These are phyloP conservation scores for Diachrysia chrysitis DNA, from an alignment of 2,888 invertebrate genomes.

Conservation along the genomic window DNA sequence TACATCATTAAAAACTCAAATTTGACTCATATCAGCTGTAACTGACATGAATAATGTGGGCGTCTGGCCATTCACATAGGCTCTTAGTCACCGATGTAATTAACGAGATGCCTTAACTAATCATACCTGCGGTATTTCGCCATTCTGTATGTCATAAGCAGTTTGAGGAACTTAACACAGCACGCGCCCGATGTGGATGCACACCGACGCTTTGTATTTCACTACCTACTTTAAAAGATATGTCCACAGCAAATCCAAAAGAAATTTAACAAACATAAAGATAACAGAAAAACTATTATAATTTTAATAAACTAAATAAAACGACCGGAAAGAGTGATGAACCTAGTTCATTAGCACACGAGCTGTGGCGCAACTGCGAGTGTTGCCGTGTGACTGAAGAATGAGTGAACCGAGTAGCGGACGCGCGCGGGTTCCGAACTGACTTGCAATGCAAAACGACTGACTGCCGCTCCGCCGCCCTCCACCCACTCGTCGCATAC, in stretches of 20 bases:
- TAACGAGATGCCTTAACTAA: constrained; percentile 33
- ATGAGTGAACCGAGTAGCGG: constrained; percentile 68
- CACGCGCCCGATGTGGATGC: constrained; percentile 60
- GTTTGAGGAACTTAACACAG: constrained; percentile 63
- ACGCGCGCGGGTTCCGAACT: constrained; percentile 67
- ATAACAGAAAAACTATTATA: constrained; percentile 18
- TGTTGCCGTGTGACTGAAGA: constrained; percentile 86
- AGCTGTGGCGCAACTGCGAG: constrained; percentile 83
- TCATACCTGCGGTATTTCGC: constrained; percentile 83
- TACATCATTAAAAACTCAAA: not conserved
- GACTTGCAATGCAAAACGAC: constrained; percentile 79
- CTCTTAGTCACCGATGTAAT: not conserved
- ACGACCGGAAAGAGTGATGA: constrained; percentile 48
- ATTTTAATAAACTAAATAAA: constrained; percentile 37
- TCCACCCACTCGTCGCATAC: constrained; percentile 64
- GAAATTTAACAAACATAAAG: constrained; percentile 40
- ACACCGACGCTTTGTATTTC: constrained; percentile 53
- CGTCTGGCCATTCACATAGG: constrained; percentile 30
- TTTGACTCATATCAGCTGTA: constrained; percentile 18
- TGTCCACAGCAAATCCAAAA: constrained; percentile 37
- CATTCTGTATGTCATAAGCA: constrained; percentile 76
- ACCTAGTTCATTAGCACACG: constrained; percentile 63
- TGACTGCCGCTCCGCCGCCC: constrained; percentile 56
- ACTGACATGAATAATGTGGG: constrained; percentile 35
- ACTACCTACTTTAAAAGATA: constrained; percentile 52